Percentiles rank a stretch among this genome's conserved stretches.
Conservation (phyloP, 1,140 invertebrate species). For the Zophobas morio region DNA sequence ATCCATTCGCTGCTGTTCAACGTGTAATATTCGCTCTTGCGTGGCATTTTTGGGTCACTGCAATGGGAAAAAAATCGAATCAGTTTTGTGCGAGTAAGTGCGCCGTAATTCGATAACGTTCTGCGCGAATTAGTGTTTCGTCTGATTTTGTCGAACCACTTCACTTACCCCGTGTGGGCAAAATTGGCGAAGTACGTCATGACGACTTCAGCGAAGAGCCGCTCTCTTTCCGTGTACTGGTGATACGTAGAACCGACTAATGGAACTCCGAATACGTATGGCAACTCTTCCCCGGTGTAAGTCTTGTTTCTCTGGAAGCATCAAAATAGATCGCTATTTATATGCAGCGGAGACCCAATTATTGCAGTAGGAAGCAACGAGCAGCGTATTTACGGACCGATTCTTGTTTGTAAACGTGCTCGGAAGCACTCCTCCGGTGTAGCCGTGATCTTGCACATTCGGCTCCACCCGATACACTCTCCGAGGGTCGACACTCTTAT, state of each 20-base stretch:
- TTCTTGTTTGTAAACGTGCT: conserved; percentile 15
- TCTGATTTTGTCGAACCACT: background rate
- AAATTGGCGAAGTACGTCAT: conserved; percentile 94
- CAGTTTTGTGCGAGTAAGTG: conserved; percentile 25
- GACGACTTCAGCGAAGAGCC: conserved; percentile 83
- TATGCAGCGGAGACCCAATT: conserved; percentile 24
- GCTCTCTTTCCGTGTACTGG: conserved; percentile 83
- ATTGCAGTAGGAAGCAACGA: conserved; percentile 3
- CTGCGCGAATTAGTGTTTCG: conserved; percentile 1
- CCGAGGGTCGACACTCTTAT: background rate
- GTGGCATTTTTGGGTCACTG: conserved; percentile 83
- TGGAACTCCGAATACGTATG: conserved; percentile 93
- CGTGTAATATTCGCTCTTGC: conserved; percentile 72
- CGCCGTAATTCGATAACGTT: background rate
- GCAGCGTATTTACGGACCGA: background rate
- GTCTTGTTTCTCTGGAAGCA: conserved; percentile 59
- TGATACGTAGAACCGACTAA: conserved; percentile 82
- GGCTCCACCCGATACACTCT: too few relatives aligned
- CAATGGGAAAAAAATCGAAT: conserved; percentile 62
- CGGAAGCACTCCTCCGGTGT: background rate
- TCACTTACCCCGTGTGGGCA: conserved; percentile 84
- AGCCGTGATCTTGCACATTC: too few relatives aligned
- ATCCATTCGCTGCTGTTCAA: conserved; percentile 74
- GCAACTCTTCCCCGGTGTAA: conserved; percentile 85
- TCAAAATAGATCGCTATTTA: conserved; percentile 43